Base-by-base conservation (phyloP, 1,140 invertebrate genomes). In the Drosophila kepulauana region DNA sequence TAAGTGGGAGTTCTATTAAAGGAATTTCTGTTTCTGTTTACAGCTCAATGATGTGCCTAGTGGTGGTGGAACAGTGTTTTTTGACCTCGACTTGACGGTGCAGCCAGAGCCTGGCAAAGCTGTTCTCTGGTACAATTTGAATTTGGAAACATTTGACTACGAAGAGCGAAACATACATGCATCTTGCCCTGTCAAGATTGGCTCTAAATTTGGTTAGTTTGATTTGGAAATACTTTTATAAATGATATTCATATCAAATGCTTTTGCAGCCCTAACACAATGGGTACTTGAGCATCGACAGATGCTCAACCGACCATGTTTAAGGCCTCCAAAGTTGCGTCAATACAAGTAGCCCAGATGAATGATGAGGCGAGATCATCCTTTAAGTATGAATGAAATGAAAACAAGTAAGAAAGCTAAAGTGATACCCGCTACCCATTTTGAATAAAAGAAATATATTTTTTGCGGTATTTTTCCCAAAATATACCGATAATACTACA, bases 61-160 rank as follows among this genome's bases (percentile, higher is more conserved):
- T 2, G 82, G 82, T 0, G 82, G 82, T 0, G 46, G 33, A n/a
- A 86, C 82, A 0, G 25, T 30, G 0, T 86, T 86, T 56, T 16
- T 51, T 1, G 0, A 1, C 0, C 1, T 73, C 3, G 2, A 54
- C 5, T 5, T 79, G 1, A 64, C 38, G 28, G 71, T 86, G 0
- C 15, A 59, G 0, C 58, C 82, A 0, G 61, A 75, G 28, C 49
- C 25, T 3, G 82, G 82, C 11, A 81, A 79, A 25, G 71, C 38
- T 0, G 8, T 86, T 0, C 41, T 67, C 4, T 86, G 71, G 71
- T 45, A 67, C 10, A 81, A 70, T 54, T 25, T 86, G 3, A 11
- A 20, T 6, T 62, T 49, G 0, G 70, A 54, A 3, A 62, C 73
- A 0, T 48, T 56, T 5, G 59, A 78, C 7, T 16, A 38, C 3